Percentiles rank a stretch among this genome's conserved stretches.
These are phyloP conservation scores for Bombylius major DNA, from an alignment of 2,888 invertebrate genomes.

Conservation along the genomic window DNA sequence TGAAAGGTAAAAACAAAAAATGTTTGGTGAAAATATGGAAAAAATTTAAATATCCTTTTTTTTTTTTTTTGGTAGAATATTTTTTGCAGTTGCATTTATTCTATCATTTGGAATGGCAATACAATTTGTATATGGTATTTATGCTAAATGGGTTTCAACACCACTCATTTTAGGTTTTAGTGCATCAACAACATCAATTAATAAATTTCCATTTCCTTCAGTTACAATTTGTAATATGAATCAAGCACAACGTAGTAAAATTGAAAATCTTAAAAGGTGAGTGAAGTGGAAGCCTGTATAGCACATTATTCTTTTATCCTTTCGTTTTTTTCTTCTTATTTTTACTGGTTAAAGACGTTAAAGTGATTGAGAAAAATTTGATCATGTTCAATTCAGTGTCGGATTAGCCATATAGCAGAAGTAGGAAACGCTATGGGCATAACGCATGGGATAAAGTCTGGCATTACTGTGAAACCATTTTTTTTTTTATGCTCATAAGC, in stretches of 20 bases:
- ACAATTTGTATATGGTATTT: slow-evolving; percentile 57
- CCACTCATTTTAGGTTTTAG: slow-evolving; percentile 69
- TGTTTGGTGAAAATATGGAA: too few species aligned
- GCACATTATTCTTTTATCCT: too few species aligned
- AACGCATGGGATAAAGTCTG: too few species aligned
- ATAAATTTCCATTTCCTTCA: slow-evolving; percentile 67
- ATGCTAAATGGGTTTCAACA: slow-evolving; percentile 55
- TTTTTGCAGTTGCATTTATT: slow-evolving; percentile 57
- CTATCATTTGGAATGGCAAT: slow-evolving; percentile 40
- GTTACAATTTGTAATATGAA: slow-evolving; percentile 77
- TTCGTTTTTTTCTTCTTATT: too few species aligned
- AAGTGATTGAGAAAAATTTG: too few species aligned
- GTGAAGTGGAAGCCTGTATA: slow-evolving; percentile 5
- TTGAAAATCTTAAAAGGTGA: slow-evolving; percentile 35
- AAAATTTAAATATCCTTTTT: slow-evolving; percentile 20
- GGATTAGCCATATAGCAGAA: too few species aligned
- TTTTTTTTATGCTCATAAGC: too few species aligned
- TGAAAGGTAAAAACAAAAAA: slow-evolving; percentile 19
- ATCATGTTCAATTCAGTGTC: too few species aligned
- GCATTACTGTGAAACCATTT: too few species aligned
- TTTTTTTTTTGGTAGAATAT: slow-evolving; percentile 40
- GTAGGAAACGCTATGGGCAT: too few species aligned
- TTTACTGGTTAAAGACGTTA: too few species aligned
- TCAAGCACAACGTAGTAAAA: slow-evolving; percentile 54
- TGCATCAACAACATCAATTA: slow-evolving; percentile 53